Evolutionary conservation across 2,113 vertebrate genomes (phyloP), one percentile per base, ranked within the genome.

Genomic region (Callorhinus ursinus): DNA sequence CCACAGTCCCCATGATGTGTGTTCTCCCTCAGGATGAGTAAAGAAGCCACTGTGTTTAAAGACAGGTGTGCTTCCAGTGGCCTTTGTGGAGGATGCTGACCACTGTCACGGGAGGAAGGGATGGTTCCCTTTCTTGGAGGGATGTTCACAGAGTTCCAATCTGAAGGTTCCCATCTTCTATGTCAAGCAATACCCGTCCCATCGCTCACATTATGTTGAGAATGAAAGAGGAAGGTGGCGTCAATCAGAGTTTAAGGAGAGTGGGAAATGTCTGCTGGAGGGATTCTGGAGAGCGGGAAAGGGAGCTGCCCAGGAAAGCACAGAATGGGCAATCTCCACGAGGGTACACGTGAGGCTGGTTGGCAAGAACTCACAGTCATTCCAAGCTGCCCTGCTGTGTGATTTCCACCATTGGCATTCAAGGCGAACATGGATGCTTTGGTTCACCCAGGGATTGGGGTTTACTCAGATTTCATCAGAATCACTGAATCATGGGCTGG

Each of bases 181-280:
- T 57, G 42, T 39, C 51, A 39, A 39, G 18, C 36, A 36, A 61
- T 21, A 36, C 36, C 51, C 36, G 6, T 14, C 39, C 15, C 49
- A 22, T 69, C n/a, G 55, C n/a, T 22, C n/a, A 3, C 16, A 7
- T 42, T 31, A 63, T 53, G 13, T 26, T 2, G 61, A 83, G 16
- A 46, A 81, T 31, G 13, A 88, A 59, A 24, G 14, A 0, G 5
- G 28, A n/a, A 13, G 26, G 33, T 1, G 1, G n/a, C 5, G 6
- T 39, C 42, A 74, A 84, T 39, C 19, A 31, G 3, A 84, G 51
- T 69, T 26, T 83, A 28, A 84, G 53, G 33, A 39, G 69, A 77
- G 76, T 19, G 9, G 39, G 36, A 77, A 95, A 63, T 19, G 51
- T 55, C n/a, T 69, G 28, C 77, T 46, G 46, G 53, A 79, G n/a